Evolutionary conservation across 2,797 vertebrate species (phyloP), one percentile per base, ranked within the genome.

Genomic region (Labeo calbasu): DNA sequence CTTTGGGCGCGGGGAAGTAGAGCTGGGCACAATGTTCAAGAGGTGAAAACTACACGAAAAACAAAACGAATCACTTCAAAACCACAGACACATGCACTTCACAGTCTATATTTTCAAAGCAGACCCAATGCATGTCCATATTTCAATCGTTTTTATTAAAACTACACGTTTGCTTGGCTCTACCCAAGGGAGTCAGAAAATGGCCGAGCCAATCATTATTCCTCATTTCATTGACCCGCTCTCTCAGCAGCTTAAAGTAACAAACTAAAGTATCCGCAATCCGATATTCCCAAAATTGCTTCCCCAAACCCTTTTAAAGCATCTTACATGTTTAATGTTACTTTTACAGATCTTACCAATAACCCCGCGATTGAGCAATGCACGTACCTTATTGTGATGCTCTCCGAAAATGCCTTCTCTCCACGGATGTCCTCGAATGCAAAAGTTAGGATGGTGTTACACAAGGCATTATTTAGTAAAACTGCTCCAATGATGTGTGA

Each of bases 361-460:
- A 23, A 66, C 57, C 9, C 21, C 32, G 17, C 9, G 17, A 61
- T 53, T 61, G 73, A 25, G 0, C 43, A 32, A 73, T 12, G 25
- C 8, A 63, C 90, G 91, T 89, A 94, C 94, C 94, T 92, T 92
- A 90, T 86, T 68, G 87, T 91, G 87, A 55, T 70, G 77, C 51
- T 59, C 68, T 87, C 92, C 87, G 90, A 78, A 69, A 82, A 81
- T 89, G 89, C 90, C 90, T 92, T 90, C 88, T 91, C 90, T 88
- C 89, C 63, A 75, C 48, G 25, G 50, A 69, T 77, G 6, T 81
- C 78, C 43, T 68, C 46, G 21, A 73, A 72, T 0, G 53, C 48
- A 51, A 0, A 75, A 36, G 59, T 40, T 32, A 77, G 36, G 57
- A 55, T 50, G 19, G 28, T 72, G 82, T 40, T 3, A 14, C 17